Conservation (phyloP, 2,888 invertebrate genomes). For the Rhagophthalmus giganteus region DNA sequence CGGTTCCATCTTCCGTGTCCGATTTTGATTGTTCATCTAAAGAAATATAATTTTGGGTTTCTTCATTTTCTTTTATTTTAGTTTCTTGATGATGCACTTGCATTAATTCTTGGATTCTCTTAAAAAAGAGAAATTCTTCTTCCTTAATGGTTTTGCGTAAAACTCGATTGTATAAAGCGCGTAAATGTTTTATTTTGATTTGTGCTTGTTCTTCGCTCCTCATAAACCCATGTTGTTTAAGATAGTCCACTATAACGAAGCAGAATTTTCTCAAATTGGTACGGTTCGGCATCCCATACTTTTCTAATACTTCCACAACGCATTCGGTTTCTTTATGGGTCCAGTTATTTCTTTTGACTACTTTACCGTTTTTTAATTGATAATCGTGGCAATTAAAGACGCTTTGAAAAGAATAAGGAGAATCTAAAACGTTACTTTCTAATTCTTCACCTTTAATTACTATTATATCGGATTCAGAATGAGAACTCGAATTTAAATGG, state of each 20-base stretch:
- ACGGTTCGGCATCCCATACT: conserved; percentile 25
- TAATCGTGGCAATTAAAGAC: conserved; percentile 16
- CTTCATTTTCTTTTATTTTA: conserved; percentile 6
- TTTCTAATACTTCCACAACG: conserved; percentile 29
- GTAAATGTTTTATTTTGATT: conserved; percentile 31
- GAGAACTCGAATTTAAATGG: conserved; percentile 7
- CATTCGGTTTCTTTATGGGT: conserved; percentile 29
- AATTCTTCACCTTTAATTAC: conserved; percentile 27
- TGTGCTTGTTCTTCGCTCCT: conserved; percentile 30
- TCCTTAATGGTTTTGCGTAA: conserved; percentile 21
- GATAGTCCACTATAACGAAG: conserved; percentile 22
- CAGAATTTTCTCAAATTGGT: conserved; percentile 22
- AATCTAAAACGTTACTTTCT: conserved; percentile 19
- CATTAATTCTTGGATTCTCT: conserved; percentile 24
- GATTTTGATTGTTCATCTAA: conserved; percentile 14
- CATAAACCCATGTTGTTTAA: conserved; percentile 25
- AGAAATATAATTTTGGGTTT: conserved; percentile 9
- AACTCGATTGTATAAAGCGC: conserved; percentile 24
- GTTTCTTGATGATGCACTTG: neutral
- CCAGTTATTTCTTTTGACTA: conserved; percentile 26
- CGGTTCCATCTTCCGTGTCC: conserved; percentile 5
- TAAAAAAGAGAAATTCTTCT: conserved; percentile 29
- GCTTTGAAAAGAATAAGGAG: conserved; percentile 9
- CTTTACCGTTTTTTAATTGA: conserved; percentile 9
- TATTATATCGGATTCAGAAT: conserved; percentile 26